Percentiles rank a stretch among this genome's conserved stretches.
phyloP scores from a whole-genome alignment of 2,113 vertebrate species.

The Upupa epops region DNA sequence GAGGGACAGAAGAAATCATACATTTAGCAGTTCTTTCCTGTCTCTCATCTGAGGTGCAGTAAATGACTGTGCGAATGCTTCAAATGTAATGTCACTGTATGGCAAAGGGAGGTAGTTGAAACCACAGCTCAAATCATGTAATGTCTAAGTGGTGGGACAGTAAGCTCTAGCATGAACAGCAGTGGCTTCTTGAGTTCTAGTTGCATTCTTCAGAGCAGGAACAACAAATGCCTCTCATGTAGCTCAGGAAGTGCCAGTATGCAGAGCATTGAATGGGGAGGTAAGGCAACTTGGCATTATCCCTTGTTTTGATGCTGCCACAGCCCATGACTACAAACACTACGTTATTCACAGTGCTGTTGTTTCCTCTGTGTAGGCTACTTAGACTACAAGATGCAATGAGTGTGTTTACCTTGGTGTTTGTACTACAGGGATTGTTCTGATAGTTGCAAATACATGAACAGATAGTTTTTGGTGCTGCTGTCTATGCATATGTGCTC shows the following conservation, averaged over 20 bases:
- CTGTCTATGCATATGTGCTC: neutral
- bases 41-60: conserved; percentile 30
- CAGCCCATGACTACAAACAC: neutral
- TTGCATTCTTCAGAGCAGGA: neutral
- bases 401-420: neutral
- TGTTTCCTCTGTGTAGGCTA: neutral
- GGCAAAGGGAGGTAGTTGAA: neutral
- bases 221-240: neutral
- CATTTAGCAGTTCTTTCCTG: conserved; percentile 25
- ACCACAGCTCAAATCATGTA: neutral
- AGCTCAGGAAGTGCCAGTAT: neutral
- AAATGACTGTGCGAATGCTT: neutral
- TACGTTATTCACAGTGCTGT: neutral
- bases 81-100: neutral
- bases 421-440: neutral
- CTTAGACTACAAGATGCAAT: neutral
- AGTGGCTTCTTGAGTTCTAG: neutral
- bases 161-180: neutral
- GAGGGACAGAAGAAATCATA: conserved; percentile 51
- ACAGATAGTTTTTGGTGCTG: neutral
- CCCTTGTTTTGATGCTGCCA: neutral
- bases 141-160: neutral
- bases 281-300: neutral
- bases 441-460: neutral
- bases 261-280: neutral